A percentile compares a stretch with the other conserved stretches of the same genome.
phyloP scores from a whole-genome alignment of 2,797 vertebrate species.

The Manis pentadactyla region DNA sequence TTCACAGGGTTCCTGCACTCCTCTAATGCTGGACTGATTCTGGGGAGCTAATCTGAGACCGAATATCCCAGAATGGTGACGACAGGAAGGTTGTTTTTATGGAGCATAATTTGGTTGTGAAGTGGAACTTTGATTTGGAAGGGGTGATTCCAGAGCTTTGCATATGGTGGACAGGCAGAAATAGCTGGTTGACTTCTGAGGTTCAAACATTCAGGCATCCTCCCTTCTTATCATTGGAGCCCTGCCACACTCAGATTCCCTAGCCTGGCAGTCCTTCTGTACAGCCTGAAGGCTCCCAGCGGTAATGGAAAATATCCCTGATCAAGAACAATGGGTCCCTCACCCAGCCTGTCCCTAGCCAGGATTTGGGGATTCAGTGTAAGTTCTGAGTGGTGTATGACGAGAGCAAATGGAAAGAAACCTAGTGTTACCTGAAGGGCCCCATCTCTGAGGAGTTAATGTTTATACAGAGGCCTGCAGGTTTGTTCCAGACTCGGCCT shows the following conservation, averaged over 20 bases:
- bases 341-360: not conserved
- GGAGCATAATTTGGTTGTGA: not conserved
- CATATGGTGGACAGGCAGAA: not conserved
- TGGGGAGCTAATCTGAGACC: not conserved
- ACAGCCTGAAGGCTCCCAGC: not conserved
- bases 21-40: not conserved
- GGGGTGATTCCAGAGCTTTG: not conserved
- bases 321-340: not conserved
- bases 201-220: not conserved
- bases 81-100: not conserved
- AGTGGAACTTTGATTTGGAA: not conserved
- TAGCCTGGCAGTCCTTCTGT: not conserved
- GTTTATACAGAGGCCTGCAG: not conserved
- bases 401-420: not conserved
- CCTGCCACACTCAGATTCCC: not conserved
- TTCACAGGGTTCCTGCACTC: not conserved
- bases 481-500: not conserved
- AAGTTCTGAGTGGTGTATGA: no score
- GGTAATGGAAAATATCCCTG: not conserved
- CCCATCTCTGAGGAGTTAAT: not conserved
- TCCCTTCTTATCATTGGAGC: not conserved
- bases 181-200: not conserved
- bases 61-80: not conserved
- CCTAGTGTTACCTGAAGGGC: not conserved
- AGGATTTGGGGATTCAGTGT: not conserved